Conservation (phyloP, 2,113 vertebrate species). For the Hemiprocne comata region DNA sequence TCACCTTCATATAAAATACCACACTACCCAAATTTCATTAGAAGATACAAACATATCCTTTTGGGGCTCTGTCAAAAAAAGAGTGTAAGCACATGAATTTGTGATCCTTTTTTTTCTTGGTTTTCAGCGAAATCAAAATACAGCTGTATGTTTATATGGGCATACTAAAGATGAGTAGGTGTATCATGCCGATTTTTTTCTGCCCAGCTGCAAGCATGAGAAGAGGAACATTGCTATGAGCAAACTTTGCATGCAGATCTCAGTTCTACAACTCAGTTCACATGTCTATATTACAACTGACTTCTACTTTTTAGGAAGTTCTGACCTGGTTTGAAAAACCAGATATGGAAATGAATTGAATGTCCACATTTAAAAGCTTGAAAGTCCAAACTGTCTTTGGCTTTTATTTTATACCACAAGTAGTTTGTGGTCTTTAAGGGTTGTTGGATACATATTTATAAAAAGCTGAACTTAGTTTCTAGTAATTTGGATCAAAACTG, state of each 20-base stretch:
- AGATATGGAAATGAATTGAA: neutral
- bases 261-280: neutral
- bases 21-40: neutral
- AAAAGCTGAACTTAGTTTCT: neutral
- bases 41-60: neutral
- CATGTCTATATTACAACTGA: neutral
- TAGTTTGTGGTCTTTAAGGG: neutral
- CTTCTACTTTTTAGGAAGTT: constrained; percentile 18
- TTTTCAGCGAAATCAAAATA: constrained; percentile 21
- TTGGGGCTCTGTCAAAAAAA: neutral
- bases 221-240: neutral
- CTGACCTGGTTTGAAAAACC: neutral
- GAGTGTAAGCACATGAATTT: neutral
- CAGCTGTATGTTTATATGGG: neutral
- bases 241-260: neutral
- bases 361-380: neutral
- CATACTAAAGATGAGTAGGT: neutral
- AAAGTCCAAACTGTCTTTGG: neutral
- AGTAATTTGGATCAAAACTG: neutral
- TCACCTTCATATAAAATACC: neutral
- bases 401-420: neutral
- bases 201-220: neutral
- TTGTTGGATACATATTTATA: neutral
- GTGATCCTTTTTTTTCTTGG: constrained; percentile 2
- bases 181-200: neutral